Conservation (phyloP, 2,113 vertebrate species). For the Carollia perspicillata region DNA sequence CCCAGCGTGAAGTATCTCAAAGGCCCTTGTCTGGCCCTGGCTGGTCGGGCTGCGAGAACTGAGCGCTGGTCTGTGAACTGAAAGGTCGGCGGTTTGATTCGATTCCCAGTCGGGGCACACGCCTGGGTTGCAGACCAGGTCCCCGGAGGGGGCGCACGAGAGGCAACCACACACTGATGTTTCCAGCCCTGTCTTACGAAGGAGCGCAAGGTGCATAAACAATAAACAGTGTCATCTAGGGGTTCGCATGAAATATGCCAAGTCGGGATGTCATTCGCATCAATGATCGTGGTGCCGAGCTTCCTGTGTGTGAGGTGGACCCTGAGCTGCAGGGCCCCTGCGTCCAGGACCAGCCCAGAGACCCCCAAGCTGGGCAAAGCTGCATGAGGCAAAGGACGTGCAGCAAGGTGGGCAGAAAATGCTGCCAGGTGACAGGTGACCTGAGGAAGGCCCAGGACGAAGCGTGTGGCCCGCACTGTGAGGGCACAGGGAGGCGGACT, state of each 20-base stretch:
- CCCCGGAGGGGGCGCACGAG: too few species aligned
- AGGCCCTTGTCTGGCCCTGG: not conserved
- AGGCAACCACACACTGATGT: too few species aligned
- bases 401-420: not conserved
- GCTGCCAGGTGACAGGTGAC: accelerated
- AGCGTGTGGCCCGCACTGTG: accelerated
- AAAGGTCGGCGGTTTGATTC: too few species aligned
- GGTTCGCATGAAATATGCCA: not conserved
- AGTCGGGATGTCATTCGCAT: too few species aligned
- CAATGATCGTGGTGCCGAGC: accelerated
- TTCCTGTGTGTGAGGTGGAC: not conserved
- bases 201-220: accelerated
- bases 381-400: not conserved
- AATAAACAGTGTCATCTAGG: accelerated
- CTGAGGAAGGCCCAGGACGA: not conserved
- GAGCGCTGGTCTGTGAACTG: too few species aligned
- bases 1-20: too few species aligned
- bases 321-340: accelerated
- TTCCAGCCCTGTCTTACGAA: too few species aligned
- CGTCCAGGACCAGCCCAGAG: too few species aligned
- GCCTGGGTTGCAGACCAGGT: too few species aligned
- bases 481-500: not conserved
- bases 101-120: too few species aligned
- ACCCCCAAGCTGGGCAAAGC: not conserved
- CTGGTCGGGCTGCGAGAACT: too few species aligned